Evolutionary conservation across 1,140 invertebrate species (phyloP).

Genomic region (Homalodisca vitripennis): DNA sequence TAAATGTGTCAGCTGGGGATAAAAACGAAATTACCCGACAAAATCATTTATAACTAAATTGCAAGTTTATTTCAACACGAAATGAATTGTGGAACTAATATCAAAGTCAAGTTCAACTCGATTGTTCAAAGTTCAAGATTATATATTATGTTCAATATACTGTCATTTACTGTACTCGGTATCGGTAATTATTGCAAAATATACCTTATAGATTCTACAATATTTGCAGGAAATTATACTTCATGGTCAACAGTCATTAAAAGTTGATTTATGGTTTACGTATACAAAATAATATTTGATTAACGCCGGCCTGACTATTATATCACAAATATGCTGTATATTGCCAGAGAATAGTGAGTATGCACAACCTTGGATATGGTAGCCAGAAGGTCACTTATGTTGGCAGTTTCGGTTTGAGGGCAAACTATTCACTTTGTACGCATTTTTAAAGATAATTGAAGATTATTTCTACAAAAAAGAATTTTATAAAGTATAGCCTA

Average conservation of each 20-base stretch:
- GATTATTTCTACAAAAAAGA: too few relatives aligned
- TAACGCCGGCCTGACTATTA: neutral
- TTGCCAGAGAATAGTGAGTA: neutral
- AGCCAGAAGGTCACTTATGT: neutral
- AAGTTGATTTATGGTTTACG: slow-evolving; percentile 1
- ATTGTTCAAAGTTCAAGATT: slow-evolving; percentile 21
- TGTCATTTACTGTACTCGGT: neutral
- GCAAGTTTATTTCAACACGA: too few relatives aligned
- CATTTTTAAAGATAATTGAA: too few relatives aligned
- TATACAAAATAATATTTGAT: slow-evolving; percentile 22
- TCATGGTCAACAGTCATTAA: neutral
- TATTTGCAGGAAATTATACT: neutral
- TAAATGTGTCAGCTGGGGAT: too few relatives aligned
- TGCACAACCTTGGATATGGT: slow-evolving; percentile 1
- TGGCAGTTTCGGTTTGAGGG: neutral
- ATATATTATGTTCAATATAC: neutral
- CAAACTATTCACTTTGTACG: too few relatives aligned
- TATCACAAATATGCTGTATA: slow-evolving; percentile 15
- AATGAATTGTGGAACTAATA: too few relatives aligned
- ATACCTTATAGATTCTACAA: slow-evolving; percentile 11
- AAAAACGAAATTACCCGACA: too few relatives aligned
- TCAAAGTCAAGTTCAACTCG: too few relatives aligned
- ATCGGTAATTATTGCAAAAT: slow-evolving; percentile 23
- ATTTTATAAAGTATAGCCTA: too few relatives aligned
- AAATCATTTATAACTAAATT: too few relatives aligned